A percentile compares a stretch with the other conserved stretches of the same genome.
phyloP scores from a whole-genome alignment of 2,888 invertebrate species.

The Xanthia togata region DNA sequence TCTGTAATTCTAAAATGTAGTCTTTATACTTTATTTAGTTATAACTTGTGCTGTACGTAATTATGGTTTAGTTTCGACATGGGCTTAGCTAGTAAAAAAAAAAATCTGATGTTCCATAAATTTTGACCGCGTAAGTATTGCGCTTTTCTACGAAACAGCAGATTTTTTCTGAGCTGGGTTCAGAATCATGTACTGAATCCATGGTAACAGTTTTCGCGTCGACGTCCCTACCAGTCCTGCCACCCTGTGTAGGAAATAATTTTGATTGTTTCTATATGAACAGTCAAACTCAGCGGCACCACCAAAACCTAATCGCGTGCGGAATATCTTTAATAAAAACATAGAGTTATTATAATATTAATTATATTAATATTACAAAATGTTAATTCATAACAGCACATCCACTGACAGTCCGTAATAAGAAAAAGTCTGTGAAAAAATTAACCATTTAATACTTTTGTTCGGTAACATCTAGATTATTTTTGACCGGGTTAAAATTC shows the following conservation, averaged over 20 bases:
- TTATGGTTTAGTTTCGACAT: too few species aligned
- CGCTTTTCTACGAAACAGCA: too few species aligned
- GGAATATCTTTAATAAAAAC: conserved; percentile 29
- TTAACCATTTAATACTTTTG: conserved; percentile 42
- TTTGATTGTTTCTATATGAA: not conserved
- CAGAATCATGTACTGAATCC: too few species aligned
- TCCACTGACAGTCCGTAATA: conserved; percentile 35
- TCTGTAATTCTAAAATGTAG: conserved; percentile 36
- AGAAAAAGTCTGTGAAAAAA: conserved; percentile 43
- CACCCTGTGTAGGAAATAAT: not conserved
- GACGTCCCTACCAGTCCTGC: too few species aligned
- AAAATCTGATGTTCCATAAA: too few species aligned
- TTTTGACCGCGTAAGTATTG: too few species aligned
- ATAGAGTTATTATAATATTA: too few species aligned
- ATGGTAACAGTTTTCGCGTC: too few species aligned
- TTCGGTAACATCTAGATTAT: conserved; percentile 48
- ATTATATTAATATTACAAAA: conserved; percentile 61
- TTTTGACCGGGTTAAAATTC: conserved; percentile 54
- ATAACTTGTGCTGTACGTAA: too few species aligned
- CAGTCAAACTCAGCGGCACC: not conserved
- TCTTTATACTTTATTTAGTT: not conserved
- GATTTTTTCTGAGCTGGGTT: too few species aligned
- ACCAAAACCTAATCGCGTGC: conserved; percentile 37
- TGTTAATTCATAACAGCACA: conserved; percentile 36
- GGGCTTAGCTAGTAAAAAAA: too few species aligned